These are phyloP conservation scores for Cataglyphis cursor DNA, from an alignment of 2,888 invertebrate species.

Conservation along the genomic window DNA sequence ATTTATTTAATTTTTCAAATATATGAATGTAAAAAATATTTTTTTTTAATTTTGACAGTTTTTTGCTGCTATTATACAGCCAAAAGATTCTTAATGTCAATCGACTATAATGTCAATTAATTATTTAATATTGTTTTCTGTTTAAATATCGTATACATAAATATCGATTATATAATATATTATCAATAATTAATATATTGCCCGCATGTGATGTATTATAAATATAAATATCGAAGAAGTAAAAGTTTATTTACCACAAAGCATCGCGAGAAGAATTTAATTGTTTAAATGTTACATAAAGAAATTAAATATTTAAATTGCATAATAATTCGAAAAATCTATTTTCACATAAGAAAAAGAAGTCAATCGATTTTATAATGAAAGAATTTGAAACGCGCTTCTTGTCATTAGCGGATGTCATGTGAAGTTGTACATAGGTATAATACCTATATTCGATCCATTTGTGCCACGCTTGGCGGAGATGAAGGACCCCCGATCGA, in stretches of 20 bases:
- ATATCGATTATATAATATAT: background rate
- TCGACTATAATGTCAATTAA: conserved; percentile 22
- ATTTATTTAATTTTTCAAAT: too few relatives aligned
- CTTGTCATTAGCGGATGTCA: background rate
- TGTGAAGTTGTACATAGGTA: background rate
- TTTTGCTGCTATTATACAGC: too few relatives aligned
- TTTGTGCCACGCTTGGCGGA: conserved; percentile 9
- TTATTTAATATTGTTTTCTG: conserved; percentile 14
- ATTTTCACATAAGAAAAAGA: background rate
- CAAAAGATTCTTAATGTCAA: background rate
- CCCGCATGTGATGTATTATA: background rate
- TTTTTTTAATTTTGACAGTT: too few relatives aligned
- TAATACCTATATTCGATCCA: background rate
- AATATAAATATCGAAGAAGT: background rate
- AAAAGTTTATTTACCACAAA: background rate
- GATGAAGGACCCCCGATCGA: conserved; percentile 12
- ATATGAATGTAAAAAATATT: too few relatives aligned
- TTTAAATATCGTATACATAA: background rate
- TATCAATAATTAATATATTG: background rate
- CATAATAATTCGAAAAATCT: background rate
- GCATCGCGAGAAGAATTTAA: background rate
- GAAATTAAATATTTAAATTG: background rate
- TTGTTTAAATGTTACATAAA: background rate
- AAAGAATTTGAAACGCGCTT: background rate
- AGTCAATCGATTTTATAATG: background rate